phyloP scores from a whole-genome alignment of 2,113 vertebrate genomes.

The Stigmatopora nigra region DNA sequence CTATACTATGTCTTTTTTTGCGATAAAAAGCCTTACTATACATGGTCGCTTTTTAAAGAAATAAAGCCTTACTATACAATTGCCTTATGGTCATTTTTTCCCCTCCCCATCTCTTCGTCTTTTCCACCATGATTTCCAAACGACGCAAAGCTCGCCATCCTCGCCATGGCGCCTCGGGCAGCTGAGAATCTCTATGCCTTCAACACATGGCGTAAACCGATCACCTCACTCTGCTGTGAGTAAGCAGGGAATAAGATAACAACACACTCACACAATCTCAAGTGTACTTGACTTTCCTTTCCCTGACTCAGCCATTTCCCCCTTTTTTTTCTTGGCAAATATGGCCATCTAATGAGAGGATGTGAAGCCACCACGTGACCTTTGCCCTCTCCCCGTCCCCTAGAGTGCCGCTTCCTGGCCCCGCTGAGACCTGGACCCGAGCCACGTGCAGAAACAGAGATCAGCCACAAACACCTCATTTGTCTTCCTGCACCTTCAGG shows the following conservation, averaged over 20 bases:
- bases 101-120: not conserved
- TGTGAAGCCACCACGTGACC: constrained; percentile 67
- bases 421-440: constrained; percentile 64
- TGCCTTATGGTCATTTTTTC: no score
- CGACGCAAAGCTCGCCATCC: not conserved
- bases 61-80: no score
- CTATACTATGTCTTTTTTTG: no score
- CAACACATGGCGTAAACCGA: constrained; percentile 42
- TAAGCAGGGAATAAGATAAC: constrained; percentile 12
- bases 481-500: constrained; percentile 10
- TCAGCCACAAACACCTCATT: constrained; percentile 45
- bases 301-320: constrained; percentile 29
- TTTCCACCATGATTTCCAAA: not conserved
- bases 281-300: constrained; percentile 31
- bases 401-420: constrained; percentile 67
- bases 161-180: constrained; percentile 26
- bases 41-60: no score
- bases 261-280: constrained; percentile 1
- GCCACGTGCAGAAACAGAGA: constrained; percentile 51
- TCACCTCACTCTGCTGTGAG: constrained; percentile 13
- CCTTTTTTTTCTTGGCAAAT: constrained; percentile 25
- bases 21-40: no score
- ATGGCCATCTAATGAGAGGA: constrained; percentile 61
- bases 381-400: constrained; percentile 28
- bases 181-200: constrained; percentile 47